phyloP scores from a whole-genome alignment of 2,888 invertebrate genomes.

The Sarcophaga carnaria region DNA sequence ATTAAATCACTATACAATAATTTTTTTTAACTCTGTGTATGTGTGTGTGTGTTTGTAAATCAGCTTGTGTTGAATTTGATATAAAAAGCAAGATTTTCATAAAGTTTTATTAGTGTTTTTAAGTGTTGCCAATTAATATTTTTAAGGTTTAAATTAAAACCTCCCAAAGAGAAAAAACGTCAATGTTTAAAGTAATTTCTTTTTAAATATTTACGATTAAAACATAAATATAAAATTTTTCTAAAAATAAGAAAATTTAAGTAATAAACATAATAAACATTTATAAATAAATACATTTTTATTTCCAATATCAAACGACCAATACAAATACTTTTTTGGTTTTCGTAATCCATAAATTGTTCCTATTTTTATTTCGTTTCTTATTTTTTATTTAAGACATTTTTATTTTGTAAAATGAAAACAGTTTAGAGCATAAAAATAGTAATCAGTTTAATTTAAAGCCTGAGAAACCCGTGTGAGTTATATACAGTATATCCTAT shows the following conservation, averaged over 20 bases:
- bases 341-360: neutral
- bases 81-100: neutral
- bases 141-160: neutral
- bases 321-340: too few species aligned
- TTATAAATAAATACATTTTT: too few species aligned
- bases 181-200: conserved; percentile 61
- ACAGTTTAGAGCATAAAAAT: conserved; percentile 41
- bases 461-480: too few species aligned
- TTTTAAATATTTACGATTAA: conserved; percentile 18
- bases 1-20: neutral
- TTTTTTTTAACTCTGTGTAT: neutral
- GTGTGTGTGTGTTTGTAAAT: neutral
- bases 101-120: too few species aligned
- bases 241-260: conserved; percentile 13
- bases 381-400: neutral
- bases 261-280: too few species aligned
- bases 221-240: neutral
- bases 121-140: neutral
- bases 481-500: too few species aligned
- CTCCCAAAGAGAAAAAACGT: conserved; percentile 30
- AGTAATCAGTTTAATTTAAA: neutral
- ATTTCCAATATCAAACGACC: too few species aligned
- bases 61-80: neutral
- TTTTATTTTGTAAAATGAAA: neutral
- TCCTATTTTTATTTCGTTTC: neutral